Evolutionary conservation across 92 coral and sea anemone species (phyloP), one percentile per base, ranked within the genome.

Genomic region (Phymanthus crucifer): DNA sequence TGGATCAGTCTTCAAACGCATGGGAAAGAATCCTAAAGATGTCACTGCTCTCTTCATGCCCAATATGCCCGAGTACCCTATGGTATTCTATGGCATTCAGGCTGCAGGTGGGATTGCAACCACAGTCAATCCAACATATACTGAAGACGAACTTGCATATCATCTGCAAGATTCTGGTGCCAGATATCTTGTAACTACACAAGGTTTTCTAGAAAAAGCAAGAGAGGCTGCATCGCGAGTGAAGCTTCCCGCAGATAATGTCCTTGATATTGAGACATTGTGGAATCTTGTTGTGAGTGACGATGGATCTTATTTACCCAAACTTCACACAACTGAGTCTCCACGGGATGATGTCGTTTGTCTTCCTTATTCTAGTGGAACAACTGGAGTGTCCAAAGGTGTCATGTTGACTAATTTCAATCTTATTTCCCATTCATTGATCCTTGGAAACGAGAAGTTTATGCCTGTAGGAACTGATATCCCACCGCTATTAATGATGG

Each of bases 381-480:
- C 98, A 11, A 93, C 98, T 1, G 98, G 98, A 14, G 34, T 87
- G n/a, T 91, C 95, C 12, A 93, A 93, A 76, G 98, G 98, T 3
- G 95, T 91, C 43, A 89, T 89, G 95, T 81, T 88, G 37, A 86
- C 98, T 0, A 91, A 93, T 81, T 79, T 84, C 4, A 93, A 93
- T 73, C 64, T 78, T 46, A 87, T 85, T 26, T 81, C 93, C 5
- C 85, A 86, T 58, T 34, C 93, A 38, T 69, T 84, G 43, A 78
- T 78, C 45, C 64, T 90, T 40, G 70, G 82, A 9, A 81, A 78
- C 24, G 80, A 85, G 2, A 35, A 71, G 33, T 88, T 77, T 78
- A 83, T 76, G 76, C 23, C 83, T 24, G 32, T 36, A 12, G 27
- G 87, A 38, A 19, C 64, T 19, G 80, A 81, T 69, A 54, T 80